phyloP scores from a whole-genome alignment of 2,797 vertebrate genomes.

The Nannoperca obscura region DNA sequence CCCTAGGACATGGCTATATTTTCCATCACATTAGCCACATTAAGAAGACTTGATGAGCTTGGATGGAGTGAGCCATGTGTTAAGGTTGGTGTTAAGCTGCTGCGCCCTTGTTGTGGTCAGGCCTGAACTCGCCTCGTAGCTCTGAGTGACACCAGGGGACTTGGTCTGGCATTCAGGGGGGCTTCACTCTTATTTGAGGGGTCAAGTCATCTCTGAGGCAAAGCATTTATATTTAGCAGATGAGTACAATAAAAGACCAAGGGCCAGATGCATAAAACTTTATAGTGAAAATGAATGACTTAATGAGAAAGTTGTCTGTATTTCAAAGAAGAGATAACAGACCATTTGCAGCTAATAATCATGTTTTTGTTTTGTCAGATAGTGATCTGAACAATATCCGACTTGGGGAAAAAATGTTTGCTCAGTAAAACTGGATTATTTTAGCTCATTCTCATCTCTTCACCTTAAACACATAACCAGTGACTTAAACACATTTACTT shows the following conservation, averaged over 20 bases:
- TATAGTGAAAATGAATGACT: neutral
- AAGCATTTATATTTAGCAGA: conserved; percentile 32
- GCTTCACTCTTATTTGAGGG: conserved; percentile 52
- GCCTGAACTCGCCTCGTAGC: conserved; percentile 54
- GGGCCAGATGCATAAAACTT: conserved; percentile 22
- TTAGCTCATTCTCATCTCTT: neutral
- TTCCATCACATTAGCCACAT: conserved; percentile 65
- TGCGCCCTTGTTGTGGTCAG: conserved; percentile 46
- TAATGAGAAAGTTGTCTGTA: neutral
- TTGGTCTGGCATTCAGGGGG: conserved; percentile 42
- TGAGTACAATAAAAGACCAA: conserved; percentile 25
- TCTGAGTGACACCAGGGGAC: conserved; percentile 57
- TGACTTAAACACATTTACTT: conserved; percentile 65
- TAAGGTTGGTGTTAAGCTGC: conserved; percentile 72
- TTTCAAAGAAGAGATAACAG: neutral
- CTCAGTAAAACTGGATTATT: neutral
- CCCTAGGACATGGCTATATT: conserved; percentile 42
- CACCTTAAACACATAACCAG: conserved; percentile 43
- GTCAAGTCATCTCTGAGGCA: conserved; percentile 47
- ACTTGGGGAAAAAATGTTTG: neutral
- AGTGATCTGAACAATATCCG: neutral
- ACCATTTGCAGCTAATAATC: neutral
- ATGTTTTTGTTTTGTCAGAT: neutral
- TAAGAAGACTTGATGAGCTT: conserved; percentile 57
- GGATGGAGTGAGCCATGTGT: conserved; percentile 64